Conservation (phyloP, 2,113 vertebrate species). For the Hylia prasina region DNA sequence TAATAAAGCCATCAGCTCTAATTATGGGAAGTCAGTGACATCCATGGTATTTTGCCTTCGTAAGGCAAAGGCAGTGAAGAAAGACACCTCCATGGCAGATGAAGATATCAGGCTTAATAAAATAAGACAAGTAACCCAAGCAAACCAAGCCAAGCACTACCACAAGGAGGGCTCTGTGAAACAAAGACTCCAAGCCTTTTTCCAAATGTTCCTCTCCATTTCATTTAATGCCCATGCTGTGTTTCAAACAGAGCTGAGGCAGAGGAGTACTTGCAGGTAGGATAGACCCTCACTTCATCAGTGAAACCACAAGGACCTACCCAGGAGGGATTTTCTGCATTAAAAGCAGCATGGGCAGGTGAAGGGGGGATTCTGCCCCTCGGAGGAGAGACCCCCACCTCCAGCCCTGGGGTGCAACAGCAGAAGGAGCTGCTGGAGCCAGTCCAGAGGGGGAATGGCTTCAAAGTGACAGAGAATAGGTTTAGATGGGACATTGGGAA, state of each 20-base stretch:
- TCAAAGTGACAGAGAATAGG: background rate
- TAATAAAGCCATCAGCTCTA: constrained; percentile 9
- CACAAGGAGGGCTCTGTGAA: background rate
- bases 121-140: background rate
- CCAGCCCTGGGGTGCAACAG: background rate
- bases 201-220: background rate
- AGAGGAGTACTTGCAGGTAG: background rate
- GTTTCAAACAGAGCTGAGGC: background rate
- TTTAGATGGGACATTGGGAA: background rate
- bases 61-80: background rate
- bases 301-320: background rate
- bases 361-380: background rate
- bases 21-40: background rate
- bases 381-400: background rate
- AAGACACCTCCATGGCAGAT: background rate
- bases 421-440: background rate
- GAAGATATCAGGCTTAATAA: background rate
- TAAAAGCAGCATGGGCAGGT: background rate
- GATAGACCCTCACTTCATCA: background rate
- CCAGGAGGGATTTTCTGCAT: background rate
- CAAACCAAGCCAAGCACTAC: background rate
- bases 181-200: background rate
- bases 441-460: background rate
- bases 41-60: background rate
- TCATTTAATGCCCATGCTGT: background rate